These are phyloP conservation scores for Brachionus manjavacas DNA, from an alignment of 1,140 invertebrate species.

Conservation along the genomic window DNA sequence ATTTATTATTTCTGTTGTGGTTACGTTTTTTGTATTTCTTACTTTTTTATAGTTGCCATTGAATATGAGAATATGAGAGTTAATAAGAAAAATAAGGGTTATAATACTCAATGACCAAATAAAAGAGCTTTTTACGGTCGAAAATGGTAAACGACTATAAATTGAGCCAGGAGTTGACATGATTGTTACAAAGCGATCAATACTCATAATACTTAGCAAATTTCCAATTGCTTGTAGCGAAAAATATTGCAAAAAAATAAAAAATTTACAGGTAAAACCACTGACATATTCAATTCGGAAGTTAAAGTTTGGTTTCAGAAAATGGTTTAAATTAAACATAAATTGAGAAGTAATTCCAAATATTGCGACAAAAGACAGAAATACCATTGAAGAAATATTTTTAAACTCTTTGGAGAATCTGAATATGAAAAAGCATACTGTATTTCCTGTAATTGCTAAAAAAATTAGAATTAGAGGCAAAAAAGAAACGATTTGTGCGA, in stretches of 20 bases:
- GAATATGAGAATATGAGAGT: background rate
- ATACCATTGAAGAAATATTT: background rate
- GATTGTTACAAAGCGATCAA: background rate
- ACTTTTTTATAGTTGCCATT: background rate
- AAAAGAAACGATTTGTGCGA: background rate
- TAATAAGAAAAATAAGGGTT: background rate
- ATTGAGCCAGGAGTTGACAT: background rate
- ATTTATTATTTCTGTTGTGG: background rate
- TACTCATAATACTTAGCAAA: background rate
- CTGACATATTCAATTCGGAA: background rate
- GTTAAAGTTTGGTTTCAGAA: background rate
- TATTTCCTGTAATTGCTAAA: background rate
- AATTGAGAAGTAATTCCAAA: background rate
- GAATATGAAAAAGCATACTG: background rate
- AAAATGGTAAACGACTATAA: background rate
- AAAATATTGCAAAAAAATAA: background rate
- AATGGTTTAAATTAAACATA: slow-evolving; percentile 3
- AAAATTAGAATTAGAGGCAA: background rate
- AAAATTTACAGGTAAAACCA: background rate
- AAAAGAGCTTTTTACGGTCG: background rate
- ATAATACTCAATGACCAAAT: background rate
- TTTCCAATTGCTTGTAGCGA: background rate
- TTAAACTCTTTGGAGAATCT: background rate
- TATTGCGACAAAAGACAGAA: background rate
- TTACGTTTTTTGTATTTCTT: background rate